Evolutionary conservation across 2,113 vertebrate genomes (phyloP), one percentile per base, ranked within the genome.

Genomic region (Pelodiscus sinensis): DNA sequence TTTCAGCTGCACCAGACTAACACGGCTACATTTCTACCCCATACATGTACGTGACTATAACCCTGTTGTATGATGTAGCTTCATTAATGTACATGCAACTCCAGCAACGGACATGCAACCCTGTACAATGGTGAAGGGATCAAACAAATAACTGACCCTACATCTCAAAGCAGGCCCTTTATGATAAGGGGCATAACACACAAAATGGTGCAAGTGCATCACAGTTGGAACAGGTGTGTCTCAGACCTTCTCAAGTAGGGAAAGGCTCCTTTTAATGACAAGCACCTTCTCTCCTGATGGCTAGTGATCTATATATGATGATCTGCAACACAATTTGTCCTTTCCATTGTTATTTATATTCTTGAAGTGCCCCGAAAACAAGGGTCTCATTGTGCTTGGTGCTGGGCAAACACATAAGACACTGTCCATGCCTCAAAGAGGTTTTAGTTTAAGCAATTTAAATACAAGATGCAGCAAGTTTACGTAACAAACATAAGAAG

Each of bases 61-160:
- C 29, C 31, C 82, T n/a, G 57, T 31, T 18, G 24, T 38, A 10
- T 51, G 38, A 50, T 0, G 2, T 10, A 78, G 21, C 31, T 92
- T 92, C 44, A 81, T 6, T 0, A 0, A 9, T 6, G 84, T 8
- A 35, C 5, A 50, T 0, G 0, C 1, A 44, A n/a, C 29, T 35
- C 31, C 12, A 35, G 58, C 9, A 60, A 60, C 10, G 6, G 9
- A 10, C 25, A 10, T 71, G n/a, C n/a, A 35, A 5, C 65, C 65
- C 4, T 71, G 31, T 68, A 71, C 18, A 21, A n/a, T 31, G 65
- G n/a, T 9, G 31, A 68, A n/a, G n/a, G 18, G 65, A 71, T 16
- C n/a, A 35, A 35, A 71, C n/a, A 35, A 58, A 58, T 58, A 58
- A 35, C 65, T 71, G 15, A 71, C 31, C 16, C 18, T 71, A 19